Evolutionary conservation across 2,888 invertebrate genomes (phyloP), one percentile per base, ranked within the genome.

Genomic region (Coecobrya sp.): DNA sequence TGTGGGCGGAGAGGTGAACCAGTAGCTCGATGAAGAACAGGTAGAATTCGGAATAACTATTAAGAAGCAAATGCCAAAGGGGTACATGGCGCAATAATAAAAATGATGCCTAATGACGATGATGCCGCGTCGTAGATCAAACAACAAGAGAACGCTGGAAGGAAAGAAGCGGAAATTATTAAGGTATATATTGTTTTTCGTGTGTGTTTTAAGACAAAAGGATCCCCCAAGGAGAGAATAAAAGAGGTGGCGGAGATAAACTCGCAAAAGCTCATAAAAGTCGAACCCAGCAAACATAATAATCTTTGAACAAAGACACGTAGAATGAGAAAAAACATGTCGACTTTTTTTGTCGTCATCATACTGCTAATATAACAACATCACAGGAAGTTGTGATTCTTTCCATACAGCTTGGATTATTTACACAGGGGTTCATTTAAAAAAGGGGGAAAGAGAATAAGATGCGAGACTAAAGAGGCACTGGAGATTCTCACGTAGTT

Each of bases 151-250:
- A 68, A 49, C 0, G 42, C 86, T 73, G 36, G 22, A 76, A 76
- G 76, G 76, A 19, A 49, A 45, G 8, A 76, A 76, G 36, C 76
- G 76, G 76, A 76, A 76, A 30, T 76, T 76, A 76, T 49, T 42
- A 42, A 8, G 49, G 76, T 25, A 19, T 49, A 11, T 76, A 49
- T 49, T 73, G 85, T 22, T 49, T 52, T 0, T 86, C 55, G 11
- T 73, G 11, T 36, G 8, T 65, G 42, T 85, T 84, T 68, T 52
- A 89, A 89, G 89, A 89, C 81, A 89, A 85, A 85, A 82, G 81
- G 89, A 89, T 81, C 81, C 89, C 89, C 89, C 65, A 82, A 68
- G 89, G 89, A 89, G 89, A 82, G 68, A 73, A 87, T 82, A 68
- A 79, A 52, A 89, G 65, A 82, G 52, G 55, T 52, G 89, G 19